phyloP scores from a whole-genome alignment of 2,888 invertebrate species.

The Metellina segmentata region DNA sequence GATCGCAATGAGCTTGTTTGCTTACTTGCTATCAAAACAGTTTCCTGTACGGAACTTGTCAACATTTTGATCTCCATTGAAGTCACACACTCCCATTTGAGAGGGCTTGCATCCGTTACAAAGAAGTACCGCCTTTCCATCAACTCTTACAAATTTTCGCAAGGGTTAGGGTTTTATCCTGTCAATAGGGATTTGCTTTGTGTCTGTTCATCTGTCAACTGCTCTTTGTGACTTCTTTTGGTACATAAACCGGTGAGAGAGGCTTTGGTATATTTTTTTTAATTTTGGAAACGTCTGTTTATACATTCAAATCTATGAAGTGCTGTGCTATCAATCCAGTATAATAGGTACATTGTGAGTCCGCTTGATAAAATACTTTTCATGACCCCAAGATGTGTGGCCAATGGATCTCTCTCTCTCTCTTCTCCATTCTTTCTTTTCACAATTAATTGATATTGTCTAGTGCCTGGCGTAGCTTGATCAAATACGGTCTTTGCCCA shows the following conservation, averaged over 20 bases:
- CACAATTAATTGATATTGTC: too few species aligned
- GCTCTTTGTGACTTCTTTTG: neutral
- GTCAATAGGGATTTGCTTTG: neutral
- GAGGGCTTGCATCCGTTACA: neutral
- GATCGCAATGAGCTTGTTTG: neutral
- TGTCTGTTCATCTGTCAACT: neutral
- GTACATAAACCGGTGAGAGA: too few species aligned
- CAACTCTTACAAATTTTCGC: neutral
- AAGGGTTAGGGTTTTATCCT: neutral
- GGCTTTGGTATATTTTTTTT: neutral
- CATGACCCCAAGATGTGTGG: too few species aligned
- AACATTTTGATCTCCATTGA: neutral
- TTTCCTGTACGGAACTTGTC: neutral
- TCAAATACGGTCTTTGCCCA: too few species aligned
- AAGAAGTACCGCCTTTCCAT: neutral
- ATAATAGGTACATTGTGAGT: too few species aligned
- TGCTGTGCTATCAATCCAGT: too few species aligned
- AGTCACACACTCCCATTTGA: neutral
- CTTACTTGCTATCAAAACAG: neutral
- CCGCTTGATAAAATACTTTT: too few species aligned
- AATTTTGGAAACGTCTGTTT: too few species aligned
- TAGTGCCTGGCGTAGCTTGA: too few species aligned
- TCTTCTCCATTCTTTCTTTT: too few species aligned
- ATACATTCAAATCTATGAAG: too few species aligned
- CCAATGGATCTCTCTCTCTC: too few species aligned